Base-by-base conservation (phyloP, 2,797 vertebrate species). In the Delichon dasypus region DNA sequence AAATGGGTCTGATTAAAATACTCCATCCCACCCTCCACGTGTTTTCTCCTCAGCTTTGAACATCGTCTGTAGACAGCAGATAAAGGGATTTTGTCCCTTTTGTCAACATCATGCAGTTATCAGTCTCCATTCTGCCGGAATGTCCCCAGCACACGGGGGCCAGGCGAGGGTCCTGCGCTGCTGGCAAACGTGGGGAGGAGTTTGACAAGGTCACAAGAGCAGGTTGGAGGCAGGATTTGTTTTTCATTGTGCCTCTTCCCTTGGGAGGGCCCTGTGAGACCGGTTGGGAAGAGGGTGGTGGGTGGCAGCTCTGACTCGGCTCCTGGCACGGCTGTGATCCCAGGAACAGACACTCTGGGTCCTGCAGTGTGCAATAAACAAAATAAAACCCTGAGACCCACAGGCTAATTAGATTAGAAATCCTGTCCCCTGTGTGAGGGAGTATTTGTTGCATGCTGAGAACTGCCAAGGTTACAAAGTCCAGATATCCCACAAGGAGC, bases 381-480 rank as follows among this genome's bases (percentile, higher is more conserved):
- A 78, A 66, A 70, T 6, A 81, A 91, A 22, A 11, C 25, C 38
- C 40, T 27, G 10, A 50, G 51, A 12, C 30, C 36, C 62, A 32
- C 30, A 7, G 26, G 13, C 1, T 25, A 19, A n/a, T 45, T 9
- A 32, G 44, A 66, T 72, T 54, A 72, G 54, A 85, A n/a, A 82
- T 17, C 16, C 5, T 94, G 60, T 47, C n/a, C 36, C 44, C 23
- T 9, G 22, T n/a, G 62, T 32, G 88, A 92, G 42, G 68, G 61
- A 91, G 51, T 30, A 26, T 78, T 53, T 93, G 17, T 22, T 58
- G 22, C 5, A 4, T 78, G 64, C 76, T 81, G 70, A 91, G 73
- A 82, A 48, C 23, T 50, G 77, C 45, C 55, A 36, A 73, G 34
- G 40, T 80, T 93, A 85, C 36, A 85, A 92, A 89, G 68, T 29